Conservation (phyloP, 2,888 invertebrate species). For the Clepsis dumicolana region DNA sequence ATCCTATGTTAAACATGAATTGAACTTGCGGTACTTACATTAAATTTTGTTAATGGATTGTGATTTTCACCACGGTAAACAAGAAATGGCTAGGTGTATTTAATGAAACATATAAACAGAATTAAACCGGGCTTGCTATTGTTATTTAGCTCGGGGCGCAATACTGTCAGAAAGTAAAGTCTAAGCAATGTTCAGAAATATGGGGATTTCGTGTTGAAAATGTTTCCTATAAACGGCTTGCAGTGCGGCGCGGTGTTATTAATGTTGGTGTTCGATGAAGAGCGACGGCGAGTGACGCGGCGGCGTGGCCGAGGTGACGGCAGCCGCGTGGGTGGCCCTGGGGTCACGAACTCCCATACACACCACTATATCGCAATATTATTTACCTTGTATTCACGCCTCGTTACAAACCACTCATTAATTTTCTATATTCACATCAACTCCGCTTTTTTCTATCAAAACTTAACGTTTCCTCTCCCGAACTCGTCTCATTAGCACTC, state of each 20-base stretch:
- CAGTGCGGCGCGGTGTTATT: constrained; percentile 37
- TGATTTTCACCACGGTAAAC: not conserved
- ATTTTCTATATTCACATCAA: constrained; percentile 19
- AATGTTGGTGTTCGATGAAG: constrained; percentile 43
- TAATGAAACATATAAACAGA: not conserved
- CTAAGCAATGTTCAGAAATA: constrained; percentile 2
- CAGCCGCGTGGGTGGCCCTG: constrained; percentile 58
- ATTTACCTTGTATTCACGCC: constrained; percentile 39
- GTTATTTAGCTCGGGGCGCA: not conserved
- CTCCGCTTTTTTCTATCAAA: constrained; percentile 31
- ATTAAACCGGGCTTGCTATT: not conserved
- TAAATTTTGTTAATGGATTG: not conserved
- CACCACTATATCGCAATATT: constrained; percentile 37
- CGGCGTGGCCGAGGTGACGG: constrained; percentile 49
- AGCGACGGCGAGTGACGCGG: constrained; percentile 45
- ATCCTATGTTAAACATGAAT: no score
- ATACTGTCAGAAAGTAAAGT: not conserved
- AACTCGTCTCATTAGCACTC: constrained; percentile 74
- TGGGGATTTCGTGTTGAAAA: constrained; percentile 32
- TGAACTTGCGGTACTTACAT: no score
- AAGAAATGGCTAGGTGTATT: not conserved
- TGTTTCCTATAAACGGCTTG: constrained; percentile 30
- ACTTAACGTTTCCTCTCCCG: constrained; percentile 47
- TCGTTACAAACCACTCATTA: constrained; percentile 41
- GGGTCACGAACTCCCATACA: constrained; percentile 54